Evolutionary conservation across 2,888 invertebrate genomes (phyloP), one percentile per base, ranked within the genome.

Genomic region (Monochamus alternatus): DNA sequence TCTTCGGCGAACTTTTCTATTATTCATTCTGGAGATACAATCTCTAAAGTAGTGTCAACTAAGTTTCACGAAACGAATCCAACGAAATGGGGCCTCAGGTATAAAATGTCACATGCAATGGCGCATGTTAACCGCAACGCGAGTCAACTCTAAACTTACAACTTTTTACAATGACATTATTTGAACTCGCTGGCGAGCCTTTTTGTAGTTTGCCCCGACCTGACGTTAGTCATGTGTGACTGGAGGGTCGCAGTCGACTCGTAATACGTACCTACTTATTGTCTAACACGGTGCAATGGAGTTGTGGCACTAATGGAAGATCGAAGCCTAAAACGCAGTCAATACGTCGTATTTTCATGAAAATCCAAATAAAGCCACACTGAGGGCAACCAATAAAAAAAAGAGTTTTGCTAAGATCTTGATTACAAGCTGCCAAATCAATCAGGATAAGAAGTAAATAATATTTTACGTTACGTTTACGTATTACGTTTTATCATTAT

Each of bases 81-180:
- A 73, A 32, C 58, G 38, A 55, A 65, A 73, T 55, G 31, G 38
- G 59, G 4, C 72, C 64, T 31, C 52, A 31, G 31, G 72, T 62
- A 73, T 52, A 58, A 73, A 64, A 73, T 22, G 64, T 65, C 72
- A 73, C 72, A 65, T 73, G 72, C 72, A 72, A 72, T 72, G 64
- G 72, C 72, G 72, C 65, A 73, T 73, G 72, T 73, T 73, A 65
- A 64, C 72, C 64, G 72, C 72, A 65, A 73, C 64, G 58, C 64
- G 64, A 64, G 64, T 64, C 64, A 64, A 44, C 47, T 73, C 72
- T 38, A 47, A 47, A 73, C 55, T 64, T 22, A 73, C 65, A 32
- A 52, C 59, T 38, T 65, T 43, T 32, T 43, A 58, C 65, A 65
- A 64, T 51, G 72, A 65, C 52, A 73, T 73, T 55, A 73, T 73